Conservation (phyloP, 2,888 invertebrate species). For the Aleiodes alternator region DNA sequence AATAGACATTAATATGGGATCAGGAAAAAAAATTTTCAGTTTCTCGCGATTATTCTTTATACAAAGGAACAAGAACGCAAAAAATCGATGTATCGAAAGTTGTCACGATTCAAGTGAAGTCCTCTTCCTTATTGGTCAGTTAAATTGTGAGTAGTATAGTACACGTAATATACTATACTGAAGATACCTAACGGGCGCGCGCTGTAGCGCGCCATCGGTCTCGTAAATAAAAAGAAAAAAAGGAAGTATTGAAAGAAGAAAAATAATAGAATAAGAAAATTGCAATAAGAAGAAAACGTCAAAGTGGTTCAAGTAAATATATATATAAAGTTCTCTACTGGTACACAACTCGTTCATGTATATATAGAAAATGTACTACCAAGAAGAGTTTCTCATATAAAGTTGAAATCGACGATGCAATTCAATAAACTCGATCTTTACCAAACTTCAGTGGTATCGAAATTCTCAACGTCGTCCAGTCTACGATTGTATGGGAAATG, state of each 20-base stretch:
- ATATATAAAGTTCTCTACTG: constrained; percentile 31
- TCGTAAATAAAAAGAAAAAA: constrained; percentile 32
- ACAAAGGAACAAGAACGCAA: too few species aligned
- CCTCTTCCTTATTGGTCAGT: too few species aligned
- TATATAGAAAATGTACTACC: constrained; percentile 13
- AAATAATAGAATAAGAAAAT: constrained; percentile 1
- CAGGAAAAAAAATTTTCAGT: too few species aligned
- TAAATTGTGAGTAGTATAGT: too few species aligned
- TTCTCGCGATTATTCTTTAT: too few species aligned
- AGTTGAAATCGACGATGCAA: constrained; percentile 40
- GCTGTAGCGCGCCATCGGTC: too few species aligned
- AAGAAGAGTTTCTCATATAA: constrained; percentile 27
- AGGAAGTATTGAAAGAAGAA: constrained; percentile 10
- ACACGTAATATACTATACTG: too few species aligned
- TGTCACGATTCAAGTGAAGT: too few species aligned
- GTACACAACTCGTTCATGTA: background rate
- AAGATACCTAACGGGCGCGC: too few species aligned
- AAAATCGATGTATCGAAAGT: too few species aligned
- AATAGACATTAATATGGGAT: too few species aligned
- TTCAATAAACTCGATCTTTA: constrained; percentile 55
- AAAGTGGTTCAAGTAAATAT: constrained; percentile 38
- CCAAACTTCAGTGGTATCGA: constrained; percentile 65
- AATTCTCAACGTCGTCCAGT: constrained; percentile 72
- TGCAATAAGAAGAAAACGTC: constrained; percentile 21
- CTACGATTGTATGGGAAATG: constrained; percentile 71